A percentile compares a stretch with the other conserved stretches of the same genome.
These are phyloP conservation scores for Sebastiscus albofasciatus DNA, from an alignment of 2,797 vertebrate genomes.

Conservation along the genomic window DNA sequence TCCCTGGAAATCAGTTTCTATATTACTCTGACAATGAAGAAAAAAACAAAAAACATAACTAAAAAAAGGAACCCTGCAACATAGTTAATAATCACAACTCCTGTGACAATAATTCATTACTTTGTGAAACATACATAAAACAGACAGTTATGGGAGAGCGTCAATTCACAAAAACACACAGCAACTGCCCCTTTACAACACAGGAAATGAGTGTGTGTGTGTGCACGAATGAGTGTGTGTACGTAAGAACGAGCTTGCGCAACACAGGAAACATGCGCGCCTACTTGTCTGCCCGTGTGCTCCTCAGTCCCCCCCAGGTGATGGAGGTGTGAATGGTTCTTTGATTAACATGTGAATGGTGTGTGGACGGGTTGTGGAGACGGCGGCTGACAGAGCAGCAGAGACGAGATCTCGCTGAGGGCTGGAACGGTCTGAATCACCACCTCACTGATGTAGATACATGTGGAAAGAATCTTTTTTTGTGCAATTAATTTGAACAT, in stretches of 20 bases:
- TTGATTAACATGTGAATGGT: constrained; percentile 57
- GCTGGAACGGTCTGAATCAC: not conserved
- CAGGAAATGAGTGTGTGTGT: constrained; percentile 1
- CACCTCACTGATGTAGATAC: not conserved
- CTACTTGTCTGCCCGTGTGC: constrained; percentile 4
- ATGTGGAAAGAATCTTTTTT: not conserved
- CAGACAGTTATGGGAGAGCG: not conserved
- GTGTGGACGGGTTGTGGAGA: constrained; percentile 37
- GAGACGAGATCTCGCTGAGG: not conserved
- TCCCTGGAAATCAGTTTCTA: constrained; percentile 16
- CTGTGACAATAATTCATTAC: not conserved
- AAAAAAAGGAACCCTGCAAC: not conserved
- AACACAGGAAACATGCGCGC: constrained; percentile 29
- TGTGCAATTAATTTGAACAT: not conserved
- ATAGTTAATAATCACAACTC: not conserved
- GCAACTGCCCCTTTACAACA: not conserved
- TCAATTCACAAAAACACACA: not conserved
- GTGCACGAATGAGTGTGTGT: not conserved
- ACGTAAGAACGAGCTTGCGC: constrained; percentile 14
- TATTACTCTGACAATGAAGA: not conserved
- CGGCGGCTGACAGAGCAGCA: constrained; percentile 7
- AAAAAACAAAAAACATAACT: not conserved
- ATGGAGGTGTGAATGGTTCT: constrained; percentile 18
- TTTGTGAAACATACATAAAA: not conserved
- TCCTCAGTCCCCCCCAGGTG: constrained; percentile 5